These are phyloP conservation scores for Hydrozoanthus gracilis DNA, from an alignment of 92 coral and sea anemone genomes.

Conservation along the genomic window DNA sequence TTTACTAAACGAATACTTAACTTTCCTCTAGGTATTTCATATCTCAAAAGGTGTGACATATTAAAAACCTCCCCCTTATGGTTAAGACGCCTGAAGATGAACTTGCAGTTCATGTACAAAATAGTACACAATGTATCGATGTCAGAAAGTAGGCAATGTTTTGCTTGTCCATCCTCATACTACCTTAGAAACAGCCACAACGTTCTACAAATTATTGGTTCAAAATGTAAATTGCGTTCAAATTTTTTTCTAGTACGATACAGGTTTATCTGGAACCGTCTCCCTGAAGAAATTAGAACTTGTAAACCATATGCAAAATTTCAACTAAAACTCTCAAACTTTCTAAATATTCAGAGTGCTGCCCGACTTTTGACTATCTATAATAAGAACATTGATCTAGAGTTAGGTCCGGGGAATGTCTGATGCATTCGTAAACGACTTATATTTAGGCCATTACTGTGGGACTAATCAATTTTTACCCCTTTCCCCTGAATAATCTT, in stretches of 20 bases:
- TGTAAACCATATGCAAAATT: too few species aligned
- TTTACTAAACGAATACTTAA: background rate
- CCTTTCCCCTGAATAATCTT: too few species aligned
- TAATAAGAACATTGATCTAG: too few species aligned
- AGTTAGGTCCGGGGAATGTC: too few species aligned
- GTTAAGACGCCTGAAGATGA: background rate
- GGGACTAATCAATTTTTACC: too few species aligned
- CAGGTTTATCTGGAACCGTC: background rate
- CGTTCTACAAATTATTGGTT: background rate
- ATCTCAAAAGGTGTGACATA: background rate
- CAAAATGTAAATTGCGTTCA: background rate
- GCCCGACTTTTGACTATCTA: too few species aligned
- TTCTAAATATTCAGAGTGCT: too few species aligned
- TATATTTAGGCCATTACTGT: too few species aligned
- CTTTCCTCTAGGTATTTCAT: background rate
- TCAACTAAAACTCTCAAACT: too few species aligned
- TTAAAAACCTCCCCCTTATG: background rate
- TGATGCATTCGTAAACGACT: too few species aligned
- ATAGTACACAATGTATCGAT: background rate
- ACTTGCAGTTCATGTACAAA: background rate
- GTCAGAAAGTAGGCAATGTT: background rate
- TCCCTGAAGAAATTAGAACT: background rate
- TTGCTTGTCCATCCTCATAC: background rate
- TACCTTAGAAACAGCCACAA: background rate
- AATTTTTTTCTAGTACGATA: too few species aligned